Evolutionary conservation across 2,888 invertebrate species (phyloP), one percentile per base, ranked within the genome.

Genomic region (Erebia epiphron): DNA sequence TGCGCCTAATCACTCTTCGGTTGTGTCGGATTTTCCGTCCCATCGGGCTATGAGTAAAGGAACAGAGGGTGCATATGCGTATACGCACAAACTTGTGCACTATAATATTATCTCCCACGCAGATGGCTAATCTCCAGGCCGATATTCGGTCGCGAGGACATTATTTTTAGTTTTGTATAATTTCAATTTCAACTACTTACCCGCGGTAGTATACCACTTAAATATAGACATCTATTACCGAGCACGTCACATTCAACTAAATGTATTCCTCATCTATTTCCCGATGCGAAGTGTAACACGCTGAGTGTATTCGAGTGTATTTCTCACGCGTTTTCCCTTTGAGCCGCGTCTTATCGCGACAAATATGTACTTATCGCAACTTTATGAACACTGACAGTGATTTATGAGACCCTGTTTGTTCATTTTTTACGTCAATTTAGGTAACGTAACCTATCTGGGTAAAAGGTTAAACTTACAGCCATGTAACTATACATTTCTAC

Each of bases 341-440:
- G 68, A 71, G 66, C 64, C 69, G 66, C 43, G 61, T 18, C 46
- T 46, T 13, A 46, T 61, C 43, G 61, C 73, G 73, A 73, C 73
- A 75, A 75, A 75, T 75, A 70, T 71, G 72, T 69, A 71, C 67
- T 72, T 75, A 75, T 69, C 69, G 69, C 70, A 72, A 73, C 68
- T 67, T 67, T 65, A 71, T 67, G 71, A 75, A 68, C 41, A 46
- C 54, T 52, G 72, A 71, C 74, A 63, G 43, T 70, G 72, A 75
- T 75, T 69, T 69, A 75, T 72, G 64, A 13, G 14, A 26, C 41
- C 50, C n/a, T 10, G 18, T 8, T 10, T 18, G 54, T 54, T 54
- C 54, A 18, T 54, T 54, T 54, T 54, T 54, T 52, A 16, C 16
- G 10, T 16, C 18, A 18, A 54, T 54, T 18, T 9, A 9, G 54